Evolutionary conservation across 2,797 vertebrate genomes (phyloP).

Genomic region (Acipenser oxyrinchus): DNA sequence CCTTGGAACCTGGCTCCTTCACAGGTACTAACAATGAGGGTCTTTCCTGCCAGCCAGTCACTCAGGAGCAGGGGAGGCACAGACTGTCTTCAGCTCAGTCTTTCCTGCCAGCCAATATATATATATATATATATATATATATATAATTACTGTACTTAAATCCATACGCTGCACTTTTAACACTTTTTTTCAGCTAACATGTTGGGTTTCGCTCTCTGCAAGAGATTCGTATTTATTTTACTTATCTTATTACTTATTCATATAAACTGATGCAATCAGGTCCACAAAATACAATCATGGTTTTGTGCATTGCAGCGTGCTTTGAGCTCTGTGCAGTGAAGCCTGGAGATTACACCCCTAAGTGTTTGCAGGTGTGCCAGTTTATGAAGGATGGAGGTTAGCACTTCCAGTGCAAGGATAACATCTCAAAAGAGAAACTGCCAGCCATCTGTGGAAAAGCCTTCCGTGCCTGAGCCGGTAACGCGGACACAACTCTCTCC

Average conservation of each 20-base stretch:
- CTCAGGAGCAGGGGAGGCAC: no score
- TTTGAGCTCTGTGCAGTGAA: conserved; percentile 41
- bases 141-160: not conserved
- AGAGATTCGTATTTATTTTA: conserved; percentile 1
- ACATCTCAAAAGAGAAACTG: conserved; percentile 10
- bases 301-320: conserved; percentile 23
- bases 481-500: no score
- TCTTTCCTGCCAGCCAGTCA: no score
- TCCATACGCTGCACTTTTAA: not conserved
- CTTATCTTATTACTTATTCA: conserved; percentile 10
- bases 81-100: no score
- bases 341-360: conserved; percentile 32
- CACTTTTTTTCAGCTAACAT: not conserved
- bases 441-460: not conserved
- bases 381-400: conserved; percentile 26
- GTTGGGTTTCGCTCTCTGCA: not conserved
- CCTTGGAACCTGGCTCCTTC: no score
- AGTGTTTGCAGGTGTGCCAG: conserved; percentile 38
- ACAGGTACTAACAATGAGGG: no score
- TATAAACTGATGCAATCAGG: conserved; percentile 14
- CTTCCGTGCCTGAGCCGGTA: not conserved
- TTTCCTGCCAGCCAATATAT: no score
- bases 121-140: not conserved
- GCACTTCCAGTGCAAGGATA: conserved; percentile 12
- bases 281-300: conserved; percentile 19